These are phyloP conservation scores for Epizoanthus rinbou DNA, from an alignment of 92 coral and sea anemone genomes.

Conservation along the genomic window DNA sequence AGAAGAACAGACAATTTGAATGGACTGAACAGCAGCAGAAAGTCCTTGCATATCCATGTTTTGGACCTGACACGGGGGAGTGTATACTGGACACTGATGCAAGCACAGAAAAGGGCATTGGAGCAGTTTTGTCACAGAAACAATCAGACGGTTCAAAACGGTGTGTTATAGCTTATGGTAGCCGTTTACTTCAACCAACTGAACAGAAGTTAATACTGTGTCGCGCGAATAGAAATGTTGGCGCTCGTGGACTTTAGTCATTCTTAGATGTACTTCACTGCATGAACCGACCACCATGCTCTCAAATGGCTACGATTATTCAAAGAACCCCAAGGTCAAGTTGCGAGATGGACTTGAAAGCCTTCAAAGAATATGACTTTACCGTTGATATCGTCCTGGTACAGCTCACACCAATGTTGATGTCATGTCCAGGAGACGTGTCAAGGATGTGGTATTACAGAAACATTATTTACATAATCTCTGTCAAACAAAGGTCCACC, in stretches of 20 bases:
- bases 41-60: constrained; percentile 60
- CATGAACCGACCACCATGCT: constrained; percentile 45
- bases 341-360: constrained; percentile 56
- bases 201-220: constrained; percentile 53
- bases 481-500: constrained; percentile 22
- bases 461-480: constrained; percentile 23
- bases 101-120: constrained; percentile 51
- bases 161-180: constrained; percentile 43
- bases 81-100: constrained; percentile 61
- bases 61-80: constrained; percentile 48
- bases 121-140: constrained; percentile 49
- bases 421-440: constrained; percentile 57
- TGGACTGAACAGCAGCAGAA: constrained; percentile 44
- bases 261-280: constrained; percentile 38
- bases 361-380: constrained; percentile 58
- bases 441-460: constrained; percentile 53
- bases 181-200: constrained; percentile 43
- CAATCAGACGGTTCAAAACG: constrained; percentile 49
- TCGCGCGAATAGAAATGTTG: constrained; percentile 48
- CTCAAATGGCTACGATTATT: constrained; percentile 44
- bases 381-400: constrained; percentile 55
- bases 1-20: constrained; percentile 41
- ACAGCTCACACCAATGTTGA: constrained; percentile 60
- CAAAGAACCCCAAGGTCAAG: constrained; percentile 55
- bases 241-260: constrained; percentile 38